Evolutionary conservation across 1,140 invertebrate genomes (phyloP).

Genomic region (Drosophila sproati): DNA sequence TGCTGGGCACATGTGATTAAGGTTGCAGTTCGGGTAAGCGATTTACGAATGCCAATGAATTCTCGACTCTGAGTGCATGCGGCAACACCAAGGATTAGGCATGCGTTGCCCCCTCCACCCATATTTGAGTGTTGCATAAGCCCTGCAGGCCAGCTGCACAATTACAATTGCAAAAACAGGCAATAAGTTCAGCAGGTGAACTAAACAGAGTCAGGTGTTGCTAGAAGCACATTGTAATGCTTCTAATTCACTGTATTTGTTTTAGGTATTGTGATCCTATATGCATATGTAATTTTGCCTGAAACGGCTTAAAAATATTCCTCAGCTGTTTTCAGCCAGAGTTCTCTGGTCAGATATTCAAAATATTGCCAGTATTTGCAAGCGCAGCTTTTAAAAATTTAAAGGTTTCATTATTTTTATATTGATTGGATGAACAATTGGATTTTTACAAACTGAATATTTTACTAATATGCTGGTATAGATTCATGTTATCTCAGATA

Average conservation of each 20-base stretch:
- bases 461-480: too few species aligned
- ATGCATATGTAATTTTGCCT: too few species aligned
- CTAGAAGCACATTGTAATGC: constrained; percentile 15
- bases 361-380: too few species aligned
- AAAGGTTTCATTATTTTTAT: too few species aligned
- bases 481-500: too few species aligned
- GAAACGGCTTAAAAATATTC: too few species aligned
- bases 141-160: constrained; percentile 46
- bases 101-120: neutral
- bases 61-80: neutral
- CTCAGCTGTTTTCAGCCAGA: too few species aligned
- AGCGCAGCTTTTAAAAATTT: too few species aligned
- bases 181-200: constrained; percentile 11
- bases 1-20: constrained; percentile 76
- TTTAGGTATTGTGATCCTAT: too few species aligned
- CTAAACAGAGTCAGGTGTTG: constrained; percentile 4
- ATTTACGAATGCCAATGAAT: constrained; percentile 65
- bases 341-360: too few species aligned
- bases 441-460: too few species aligned
- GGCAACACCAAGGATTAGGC: neutral
- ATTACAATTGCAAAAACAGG: constrained; percentile 6
- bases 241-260: neutral
- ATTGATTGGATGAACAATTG: too few species aligned
- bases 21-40: constrained; percentile 69
- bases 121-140: constrained; percentile 22